Percentiles rank a stretch among this genome's conserved stretches.
These are phyloP conservation scores for Ceriagrion tenellum DNA, from an alignment of 2,888 invertebrate species.

Conservation along the genomic window DNA sequence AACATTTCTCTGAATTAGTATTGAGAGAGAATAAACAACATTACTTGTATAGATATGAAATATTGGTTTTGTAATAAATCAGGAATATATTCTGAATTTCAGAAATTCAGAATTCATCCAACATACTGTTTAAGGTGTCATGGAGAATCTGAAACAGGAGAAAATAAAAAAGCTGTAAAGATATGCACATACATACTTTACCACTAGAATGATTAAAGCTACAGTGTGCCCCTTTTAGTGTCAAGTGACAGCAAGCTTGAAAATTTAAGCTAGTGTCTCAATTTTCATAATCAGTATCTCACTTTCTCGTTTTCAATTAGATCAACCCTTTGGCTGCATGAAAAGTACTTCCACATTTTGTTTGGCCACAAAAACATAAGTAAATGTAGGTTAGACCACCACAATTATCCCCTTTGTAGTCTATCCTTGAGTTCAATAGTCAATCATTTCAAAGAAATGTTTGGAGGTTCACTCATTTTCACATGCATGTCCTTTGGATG, in stretches of 20 bases:
- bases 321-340: no score
- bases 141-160: slow-evolving; percentile 16
- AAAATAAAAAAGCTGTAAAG: background rate
- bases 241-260: background rate
- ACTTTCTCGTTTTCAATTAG: no score
- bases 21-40: background rate
- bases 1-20: background rate
- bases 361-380: no score
- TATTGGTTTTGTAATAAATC: background rate
- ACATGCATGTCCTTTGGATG: no score
- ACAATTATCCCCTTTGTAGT: no score
- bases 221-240: background rate
- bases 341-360: no score
- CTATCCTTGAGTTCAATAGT: no score
- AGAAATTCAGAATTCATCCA: background rate
- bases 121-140: background rate
- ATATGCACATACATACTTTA: background rate
- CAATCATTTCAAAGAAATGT: no score
- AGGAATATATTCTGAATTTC: background rate
- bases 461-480: no score
- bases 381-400: no score
- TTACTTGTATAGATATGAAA: background rate
- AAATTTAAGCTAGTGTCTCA: no score
- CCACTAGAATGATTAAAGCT: background rate
- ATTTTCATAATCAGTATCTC: no score